phyloP scores from a whole-genome alignment of 2,113 vertebrate genomes.

The Ramphastos sulfuratus region DNA sequence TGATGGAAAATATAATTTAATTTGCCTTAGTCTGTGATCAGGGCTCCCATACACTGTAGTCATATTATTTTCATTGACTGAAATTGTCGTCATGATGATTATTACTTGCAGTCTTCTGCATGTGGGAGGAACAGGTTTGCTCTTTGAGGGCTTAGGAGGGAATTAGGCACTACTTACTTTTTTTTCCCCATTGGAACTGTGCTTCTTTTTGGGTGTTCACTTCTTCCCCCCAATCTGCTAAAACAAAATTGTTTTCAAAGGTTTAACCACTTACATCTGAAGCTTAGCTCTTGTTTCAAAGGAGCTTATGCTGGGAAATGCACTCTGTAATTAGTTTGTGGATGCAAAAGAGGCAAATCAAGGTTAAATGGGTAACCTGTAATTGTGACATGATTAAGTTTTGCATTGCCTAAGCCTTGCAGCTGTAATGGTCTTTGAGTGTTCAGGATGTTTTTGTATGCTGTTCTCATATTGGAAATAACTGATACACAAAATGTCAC shows the following conservation, averaged over 20 bases:
- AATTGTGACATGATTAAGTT: slow-evolving; percentile 4
- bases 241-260: background rate
- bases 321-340: slow-evolving; percentile 6
- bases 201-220: background rate
- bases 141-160: background rate
- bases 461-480: background rate
- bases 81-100: background rate
- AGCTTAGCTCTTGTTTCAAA: background rate
- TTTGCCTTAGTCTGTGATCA: background rate
- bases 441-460: background rate
- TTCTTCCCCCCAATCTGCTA: background rate
- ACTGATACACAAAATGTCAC: background rate
- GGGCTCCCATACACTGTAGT: background rate
- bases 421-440: background rate
- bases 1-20: background rate
- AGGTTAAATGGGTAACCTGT: background rate
- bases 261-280: background rate
- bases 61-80: background rate
- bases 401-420: background rate
- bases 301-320: background rate
- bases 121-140: background rate
- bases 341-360: slow-evolving; percentile 18
- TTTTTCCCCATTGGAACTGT: background rate
- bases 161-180: background rate
- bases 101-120: background rate